Conservation (phyloP, 2,113 vertebrate species). For the Ictidomys tridecemlineatus region DNA sequence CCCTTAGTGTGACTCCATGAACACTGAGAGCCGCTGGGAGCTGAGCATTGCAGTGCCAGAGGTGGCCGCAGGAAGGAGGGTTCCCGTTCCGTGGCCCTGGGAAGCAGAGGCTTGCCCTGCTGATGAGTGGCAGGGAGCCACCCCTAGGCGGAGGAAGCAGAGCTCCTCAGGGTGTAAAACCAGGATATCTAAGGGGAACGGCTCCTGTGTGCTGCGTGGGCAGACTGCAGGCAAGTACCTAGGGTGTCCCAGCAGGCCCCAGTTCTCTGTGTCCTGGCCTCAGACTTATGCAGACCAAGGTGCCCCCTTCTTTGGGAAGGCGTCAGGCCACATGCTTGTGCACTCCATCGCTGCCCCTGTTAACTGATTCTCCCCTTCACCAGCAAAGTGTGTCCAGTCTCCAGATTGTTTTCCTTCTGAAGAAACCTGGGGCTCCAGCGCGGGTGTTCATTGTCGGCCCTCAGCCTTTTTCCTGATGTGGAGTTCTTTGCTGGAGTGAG, state of each 20-base stretch:
- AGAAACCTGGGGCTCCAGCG: neutral
- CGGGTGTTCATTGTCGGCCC: neutral
- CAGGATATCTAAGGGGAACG: neutral
- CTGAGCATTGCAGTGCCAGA: neutral
- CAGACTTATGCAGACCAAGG: too few relatives aligned
- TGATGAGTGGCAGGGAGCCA: neutral
- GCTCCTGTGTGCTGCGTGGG: neutral
- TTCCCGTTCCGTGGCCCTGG: neutral
- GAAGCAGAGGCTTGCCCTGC: neutral
- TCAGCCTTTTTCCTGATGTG: neutral
- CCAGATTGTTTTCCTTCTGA: neutral
- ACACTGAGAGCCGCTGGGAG: neutral
- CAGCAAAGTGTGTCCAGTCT: neutral
- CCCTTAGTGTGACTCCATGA: neutral
- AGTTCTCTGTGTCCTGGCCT: neutral
- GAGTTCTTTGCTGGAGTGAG: slow-evolving; percentile 65
- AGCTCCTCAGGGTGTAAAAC: neutral
- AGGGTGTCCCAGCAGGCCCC: neutral
- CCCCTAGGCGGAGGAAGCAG: neutral
- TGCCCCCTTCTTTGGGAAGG: too few relatives aligned
- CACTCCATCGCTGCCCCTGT: neutral
- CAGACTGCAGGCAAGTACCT: neutral
- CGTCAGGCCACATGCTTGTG: neutral
- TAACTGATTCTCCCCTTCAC: neutral
- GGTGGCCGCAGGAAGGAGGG: neutral